Conservation (phyloP, 2,797 vertebrate genomes). For the Pyrocephalus nanus region DNA sequence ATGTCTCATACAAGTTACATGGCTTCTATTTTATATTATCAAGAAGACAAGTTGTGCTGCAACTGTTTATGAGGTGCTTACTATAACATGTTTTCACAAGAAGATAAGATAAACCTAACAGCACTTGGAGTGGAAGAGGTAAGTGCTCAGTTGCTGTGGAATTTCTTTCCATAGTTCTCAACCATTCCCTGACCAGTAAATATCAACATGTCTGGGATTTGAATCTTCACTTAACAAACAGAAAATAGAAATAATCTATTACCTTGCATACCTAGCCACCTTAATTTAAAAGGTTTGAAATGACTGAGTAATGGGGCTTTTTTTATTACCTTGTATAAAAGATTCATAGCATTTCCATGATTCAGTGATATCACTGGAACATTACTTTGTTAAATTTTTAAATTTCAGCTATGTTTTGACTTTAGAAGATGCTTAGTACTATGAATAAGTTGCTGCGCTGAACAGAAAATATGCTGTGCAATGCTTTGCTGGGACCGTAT, state of each 20-base stretch:
- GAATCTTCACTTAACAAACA: neutral
- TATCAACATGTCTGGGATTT: neutral
- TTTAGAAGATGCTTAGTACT: neutral
- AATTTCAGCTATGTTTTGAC: neutral
- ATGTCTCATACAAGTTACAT: neutral
- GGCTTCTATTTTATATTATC: neutral
- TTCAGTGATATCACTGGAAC: neutral
- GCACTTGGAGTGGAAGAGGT: neutral
- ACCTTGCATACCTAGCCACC: neutral
- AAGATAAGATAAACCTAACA: neutral
- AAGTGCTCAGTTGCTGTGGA: neutral
- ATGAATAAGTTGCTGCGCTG: neutral
- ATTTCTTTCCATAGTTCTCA: neutral
- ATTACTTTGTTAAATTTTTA: neutral
- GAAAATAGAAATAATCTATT: neutral
- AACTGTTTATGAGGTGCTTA: neutral
- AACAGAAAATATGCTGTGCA: neutral
- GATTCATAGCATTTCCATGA: neutral
- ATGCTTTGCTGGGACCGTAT: neutral
- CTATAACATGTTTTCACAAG: neutral
- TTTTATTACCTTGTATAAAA: neutral
- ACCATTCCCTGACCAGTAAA: neutral
- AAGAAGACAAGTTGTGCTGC: neutral
- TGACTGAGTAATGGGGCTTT: accelerated
- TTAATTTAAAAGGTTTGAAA: neutral